A percentile compares a stretch with the other conserved stretches of the same genome.
Conservation (phyloP, 2,113 vertebrate genomes). For the Tragelaphus strepsiceros region DNA sequence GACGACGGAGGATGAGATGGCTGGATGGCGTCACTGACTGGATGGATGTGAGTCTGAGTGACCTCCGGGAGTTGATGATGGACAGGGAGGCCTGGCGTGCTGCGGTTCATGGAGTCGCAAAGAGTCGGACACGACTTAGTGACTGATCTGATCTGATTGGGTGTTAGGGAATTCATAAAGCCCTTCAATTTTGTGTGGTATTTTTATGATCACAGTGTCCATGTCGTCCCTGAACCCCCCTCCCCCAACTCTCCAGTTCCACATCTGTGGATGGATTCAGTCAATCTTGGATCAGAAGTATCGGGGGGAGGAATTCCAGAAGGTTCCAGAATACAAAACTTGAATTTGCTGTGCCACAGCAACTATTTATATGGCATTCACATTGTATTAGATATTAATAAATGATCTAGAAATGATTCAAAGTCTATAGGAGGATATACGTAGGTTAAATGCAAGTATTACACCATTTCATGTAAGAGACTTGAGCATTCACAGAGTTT, state of each 20-base stretch:
- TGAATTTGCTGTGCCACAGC: not conserved
- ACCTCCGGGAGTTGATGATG: no score
- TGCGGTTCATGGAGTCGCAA: no score
- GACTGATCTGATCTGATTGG: not conserved
- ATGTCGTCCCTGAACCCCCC: rapidly evolving
- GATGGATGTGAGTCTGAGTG: no score
- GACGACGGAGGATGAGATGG: no score
- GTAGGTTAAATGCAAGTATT: not conserved
- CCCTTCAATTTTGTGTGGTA: not conserved
- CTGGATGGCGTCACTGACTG: no score
- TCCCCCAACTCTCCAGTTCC: not conserved
- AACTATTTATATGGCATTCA: not conserved
- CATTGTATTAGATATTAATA: not conserved
- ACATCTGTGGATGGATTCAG: not conserved
- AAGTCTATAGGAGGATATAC: not conserved
- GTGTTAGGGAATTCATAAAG: not conserved
- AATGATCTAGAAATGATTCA: not conserved
- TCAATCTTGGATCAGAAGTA: not conserved
- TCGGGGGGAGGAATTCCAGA: not conserved
- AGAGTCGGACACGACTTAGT: no score
- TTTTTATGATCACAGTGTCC: not conserved
- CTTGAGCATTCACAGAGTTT: not conserved
- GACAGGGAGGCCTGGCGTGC: no score
- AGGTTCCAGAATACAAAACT: not conserved
- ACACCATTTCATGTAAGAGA: not conserved